These are phyloP conservation scores for Auanema freiburgensis DNA, from an alignment of 2,888 invertebrate genomes.

Conservation along the genomic window DNA sequence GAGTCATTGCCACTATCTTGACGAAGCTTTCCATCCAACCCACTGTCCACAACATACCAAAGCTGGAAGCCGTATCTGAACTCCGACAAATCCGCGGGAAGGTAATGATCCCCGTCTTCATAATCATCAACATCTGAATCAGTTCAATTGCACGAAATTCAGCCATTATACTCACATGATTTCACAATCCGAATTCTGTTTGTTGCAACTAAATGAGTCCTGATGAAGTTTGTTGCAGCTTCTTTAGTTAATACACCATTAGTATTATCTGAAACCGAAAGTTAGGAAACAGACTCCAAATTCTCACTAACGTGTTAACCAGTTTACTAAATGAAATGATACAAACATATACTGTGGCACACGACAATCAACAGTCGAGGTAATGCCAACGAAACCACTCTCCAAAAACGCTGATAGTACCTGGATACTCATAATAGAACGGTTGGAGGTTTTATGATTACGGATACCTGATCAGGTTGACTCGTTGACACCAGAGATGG, in stretches of 20 bases:
- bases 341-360: conserved; percentile 34
- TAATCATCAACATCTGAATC: conserved; percentile 17
- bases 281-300: no score
- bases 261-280: conserved; percentile 32
- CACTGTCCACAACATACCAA: conserved; percentile 75
- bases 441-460: not conserved
- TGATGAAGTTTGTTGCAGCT: conserved; percentile 33
- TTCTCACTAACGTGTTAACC: conserved; percentile 28
- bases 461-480: not conserved
- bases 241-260: conserved; percentile 21
- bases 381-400: conserved; percentile 7
- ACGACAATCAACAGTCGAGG: not conserved
- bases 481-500: not conserved
- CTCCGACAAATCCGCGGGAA: conserved; percentile 63
- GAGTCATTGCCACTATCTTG: conserved; percentile 20
- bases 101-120: conserved; percentile 16
- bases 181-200: conserved; percentile 18
- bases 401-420: conserved; percentile 10
- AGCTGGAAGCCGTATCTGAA: conserved; percentile 89
- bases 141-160: not conserved
- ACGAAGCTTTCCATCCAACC: conserved; percentile 11
- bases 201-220: conserved; percentile 23
- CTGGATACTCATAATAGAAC: conserved; percentile 7
- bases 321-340: conserved; percentile 44
- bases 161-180: not conserved